phyloP scores from a whole-genome alignment of 2,113 vertebrate genomes.

The Alethe castanea region DNA sequence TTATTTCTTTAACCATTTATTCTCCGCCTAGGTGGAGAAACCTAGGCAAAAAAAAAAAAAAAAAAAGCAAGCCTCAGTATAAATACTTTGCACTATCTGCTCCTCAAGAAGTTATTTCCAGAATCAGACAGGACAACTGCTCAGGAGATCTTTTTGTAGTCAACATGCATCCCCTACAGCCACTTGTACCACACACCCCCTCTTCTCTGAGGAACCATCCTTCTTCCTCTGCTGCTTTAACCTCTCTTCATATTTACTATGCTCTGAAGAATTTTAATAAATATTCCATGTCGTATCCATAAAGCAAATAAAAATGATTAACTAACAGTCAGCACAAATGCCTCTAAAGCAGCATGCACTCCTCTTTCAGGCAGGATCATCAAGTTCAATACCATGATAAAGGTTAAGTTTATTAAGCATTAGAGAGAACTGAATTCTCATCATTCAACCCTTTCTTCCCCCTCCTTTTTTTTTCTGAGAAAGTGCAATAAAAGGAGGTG shows the following conservation, averaged over 20 bases:
- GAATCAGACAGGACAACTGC: background rate
- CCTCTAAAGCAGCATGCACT: constrained; percentile 12
- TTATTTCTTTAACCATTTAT: too few species aligned
- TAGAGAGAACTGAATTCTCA: constrained; percentile 34
- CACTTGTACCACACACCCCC: background rate
- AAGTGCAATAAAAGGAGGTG: background rate
- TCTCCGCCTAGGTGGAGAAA: too few species aligned
- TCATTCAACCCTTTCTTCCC: background rate
- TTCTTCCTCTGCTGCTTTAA: background rate
- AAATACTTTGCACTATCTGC: background rate
- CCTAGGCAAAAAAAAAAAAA: too few species aligned
- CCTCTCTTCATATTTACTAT: constrained; percentile 10
- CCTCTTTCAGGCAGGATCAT: constrained; percentile 56
- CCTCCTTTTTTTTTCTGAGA: background rate
- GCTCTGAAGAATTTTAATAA: constrained; percentile 46
- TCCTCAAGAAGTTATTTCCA: background rate
- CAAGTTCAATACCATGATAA: constrained; percentile 38
- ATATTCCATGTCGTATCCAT: background rate
- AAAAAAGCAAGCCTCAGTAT: background rate
- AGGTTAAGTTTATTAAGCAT: constrained; percentile 65
- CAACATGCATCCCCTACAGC: background rate
- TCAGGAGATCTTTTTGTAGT: background rate
- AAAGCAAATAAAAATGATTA: constrained; percentile 56
- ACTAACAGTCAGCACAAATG: constrained; percentile 44
- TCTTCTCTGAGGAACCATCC: background rate